Percentiles rank a stretch among this genome's conserved stretches.
These are phyloP conservation scores for Calephelis perditalis DNA, from an alignment of 2,888 invertebrate species.

Conservation along the genomic window DNA sequence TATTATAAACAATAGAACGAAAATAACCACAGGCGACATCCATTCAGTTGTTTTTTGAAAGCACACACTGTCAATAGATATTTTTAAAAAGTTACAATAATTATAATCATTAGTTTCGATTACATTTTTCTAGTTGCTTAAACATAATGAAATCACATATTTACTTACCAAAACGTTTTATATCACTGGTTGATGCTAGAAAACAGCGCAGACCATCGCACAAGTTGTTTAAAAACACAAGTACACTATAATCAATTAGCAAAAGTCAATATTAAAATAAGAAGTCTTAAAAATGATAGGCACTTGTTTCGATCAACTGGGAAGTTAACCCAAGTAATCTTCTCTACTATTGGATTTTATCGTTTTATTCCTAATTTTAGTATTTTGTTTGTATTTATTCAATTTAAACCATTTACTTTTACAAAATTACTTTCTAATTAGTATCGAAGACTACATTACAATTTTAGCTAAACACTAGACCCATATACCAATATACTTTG, in stretches of 20 bases:
- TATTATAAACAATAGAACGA: too few species aligned
- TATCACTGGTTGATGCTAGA: constrained; percentile 68
- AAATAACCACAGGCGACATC: too few species aligned
- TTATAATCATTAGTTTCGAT: too few species aligned
- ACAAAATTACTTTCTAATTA: constrained; percentile 28
- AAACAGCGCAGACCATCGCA: constrained; percentile 74
- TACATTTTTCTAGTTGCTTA: too few species aligned
- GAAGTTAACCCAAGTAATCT: constrained; percentile 28
- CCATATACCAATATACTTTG: too few species aligned
- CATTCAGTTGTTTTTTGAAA: too few species aligned
- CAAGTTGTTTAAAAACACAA: constrained; percentile 48
- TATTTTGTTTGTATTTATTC: background rate
- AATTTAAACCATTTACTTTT: background rate
- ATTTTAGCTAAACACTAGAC: constrained; percentile 16
- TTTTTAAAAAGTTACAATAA: too few species aligned
- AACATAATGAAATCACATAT: constrained; percentile 6
- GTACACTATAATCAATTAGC: constrained; percentile 46
- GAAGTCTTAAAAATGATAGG: constrained; percentile 45
- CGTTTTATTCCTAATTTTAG: background rate
- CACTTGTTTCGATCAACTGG: constrained; percentile 52
- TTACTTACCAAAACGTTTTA: constrained; percentile 68
- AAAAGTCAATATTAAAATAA: constrained; percentile 41
- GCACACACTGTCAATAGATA: too few species aligned
- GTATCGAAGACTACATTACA: constrained; percentile 10
- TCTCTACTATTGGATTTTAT: constrained; percentile 18